Evolutionary conservation across 2,888 invertebrate genomes (phyloP).

Genomic region (Eupithecia dodoneata): DNA sequence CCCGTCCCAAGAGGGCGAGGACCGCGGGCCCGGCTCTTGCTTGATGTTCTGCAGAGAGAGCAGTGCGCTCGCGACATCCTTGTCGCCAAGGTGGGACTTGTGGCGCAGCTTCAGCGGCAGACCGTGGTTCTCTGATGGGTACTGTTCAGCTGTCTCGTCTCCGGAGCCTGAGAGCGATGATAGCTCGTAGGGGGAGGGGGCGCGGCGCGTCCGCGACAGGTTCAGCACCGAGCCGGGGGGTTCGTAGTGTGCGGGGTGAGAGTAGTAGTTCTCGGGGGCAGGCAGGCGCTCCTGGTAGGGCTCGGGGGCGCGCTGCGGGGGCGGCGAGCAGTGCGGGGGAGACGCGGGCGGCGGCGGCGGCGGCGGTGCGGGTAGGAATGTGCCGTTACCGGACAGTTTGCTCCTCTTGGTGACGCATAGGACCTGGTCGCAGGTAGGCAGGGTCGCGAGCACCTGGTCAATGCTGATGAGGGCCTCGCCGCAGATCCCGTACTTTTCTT

Average conservation of each 20-base stretch:
- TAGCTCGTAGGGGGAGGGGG: conserved; percentile 91
- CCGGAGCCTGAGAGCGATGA: conserved; percentile 89
- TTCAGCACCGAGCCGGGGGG: conserved; percentile 88
- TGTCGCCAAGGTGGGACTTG: conserved; percentile 95
- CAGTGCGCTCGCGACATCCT: conserved; percentile 93
- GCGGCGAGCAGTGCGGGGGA: conserved; percentile 79
- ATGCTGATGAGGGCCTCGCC: conserved; percentile 94
- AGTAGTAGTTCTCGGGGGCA: conserved; percentile 78
- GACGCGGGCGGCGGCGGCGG: conserved; percentile 80
- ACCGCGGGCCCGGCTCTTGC: conserved; percentile 91
- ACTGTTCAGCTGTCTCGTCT: conserved; percentile 78
- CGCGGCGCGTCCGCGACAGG: conserved; percentile 86
- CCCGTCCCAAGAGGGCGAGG: conserved; percentile 93
- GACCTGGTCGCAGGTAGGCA: conserved; percentile 93
- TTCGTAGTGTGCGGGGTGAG: conserved; percentile 83
- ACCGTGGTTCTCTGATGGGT: conserved; percentile 88
- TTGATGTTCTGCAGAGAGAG: conserved; percentile 94
- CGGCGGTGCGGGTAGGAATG: conserved; percentile 81
- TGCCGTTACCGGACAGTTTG: conserved; percentile 73
- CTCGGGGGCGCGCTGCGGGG: conserved; percentile 82
- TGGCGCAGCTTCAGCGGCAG: conserved; percentile 95
- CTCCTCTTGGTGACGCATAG: conserved; percentile 91
- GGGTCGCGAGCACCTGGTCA: conserved; percentile 93
- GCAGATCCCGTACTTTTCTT: conserved; percentile 96
- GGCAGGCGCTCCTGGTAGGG: conserved; percentile 79